Evolutionary conservation across 1,140 invertebrate genomes (phyloP).

Genomic region (Oryzaephilus surinamensis): DNA sequence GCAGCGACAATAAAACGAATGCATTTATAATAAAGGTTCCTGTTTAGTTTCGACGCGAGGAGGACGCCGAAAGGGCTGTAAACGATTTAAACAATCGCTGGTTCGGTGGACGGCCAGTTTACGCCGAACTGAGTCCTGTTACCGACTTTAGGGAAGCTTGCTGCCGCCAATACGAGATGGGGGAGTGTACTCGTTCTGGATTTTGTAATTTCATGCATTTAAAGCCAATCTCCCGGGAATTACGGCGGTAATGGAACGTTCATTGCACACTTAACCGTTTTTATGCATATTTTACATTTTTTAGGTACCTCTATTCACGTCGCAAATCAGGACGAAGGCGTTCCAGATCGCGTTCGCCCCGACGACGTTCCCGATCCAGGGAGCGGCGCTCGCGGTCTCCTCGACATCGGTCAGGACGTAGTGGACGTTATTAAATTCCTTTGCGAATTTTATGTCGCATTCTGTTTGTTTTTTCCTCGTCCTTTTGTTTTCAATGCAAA

Average conservation of each 20-base stretch:
- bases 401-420: constrained; percentile 38
- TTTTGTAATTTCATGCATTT: constrained; percentile 99
- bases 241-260: constrained; percentile 56
- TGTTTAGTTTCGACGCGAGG: constrained; percentile 88
- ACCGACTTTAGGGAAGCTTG: constrained; percentile 99
- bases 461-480: too few species aligned
- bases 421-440: constrained; percentile 37
- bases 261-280: not conserved
- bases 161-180: constrained; percentile 98
- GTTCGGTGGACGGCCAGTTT: constrained; percentile 97
- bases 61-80: constrained; percentile 95
- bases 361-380: constrained; percentile 37
- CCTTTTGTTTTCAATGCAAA: constrained; percentile 4
- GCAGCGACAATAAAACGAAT: too few species aligned
- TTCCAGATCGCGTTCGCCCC: constrained; percentile 38
- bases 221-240: constrained; percentile 91
- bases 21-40: too few species aligned
- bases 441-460: too few species aligned
- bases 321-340: constrained; percentile 36
- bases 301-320: constrained; percentile 50
- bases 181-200: constrained; percentile 93
- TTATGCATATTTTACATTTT: constrained; percentile 18
- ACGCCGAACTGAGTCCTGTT: constrained; percentile 95
- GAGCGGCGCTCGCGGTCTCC: constrained; percentile 37
- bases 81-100: constrained; percentile 96